Conservation (phyloP, 2,797 vertebrate genomes). For the Betta splendens region DNA sequence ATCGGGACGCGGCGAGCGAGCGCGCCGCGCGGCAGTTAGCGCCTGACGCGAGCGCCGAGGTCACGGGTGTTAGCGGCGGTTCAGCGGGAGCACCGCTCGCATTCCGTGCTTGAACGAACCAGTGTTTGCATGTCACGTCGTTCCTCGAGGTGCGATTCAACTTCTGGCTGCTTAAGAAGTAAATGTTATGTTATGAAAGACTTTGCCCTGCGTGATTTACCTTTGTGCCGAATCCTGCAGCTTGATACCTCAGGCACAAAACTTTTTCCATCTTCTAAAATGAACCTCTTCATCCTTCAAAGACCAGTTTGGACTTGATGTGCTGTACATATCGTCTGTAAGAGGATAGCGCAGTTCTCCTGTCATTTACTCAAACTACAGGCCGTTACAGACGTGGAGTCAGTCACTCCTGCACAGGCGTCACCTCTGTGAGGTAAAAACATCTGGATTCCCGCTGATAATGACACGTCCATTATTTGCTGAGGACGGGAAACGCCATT, state of each 20-base stretch:
- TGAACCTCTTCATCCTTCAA: neutral
- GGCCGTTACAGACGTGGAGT: neutral
- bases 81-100: conserved; percentile 35
- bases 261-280: conserved; percentile 11
- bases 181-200: conserved; percentile 45
- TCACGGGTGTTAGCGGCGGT: conserved; percentile 24
- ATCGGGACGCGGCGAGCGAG: neutral
- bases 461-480: no score
- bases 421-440: no score
- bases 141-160: conserved; percentile 40
- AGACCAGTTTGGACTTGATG: neutral
- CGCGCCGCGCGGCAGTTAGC: neutral
- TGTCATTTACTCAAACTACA: neutral
- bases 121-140: conserved; percentile 53
- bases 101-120: conserved; percentile 54
- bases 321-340: neutral
- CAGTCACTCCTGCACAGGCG: neutral
- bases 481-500: no score
- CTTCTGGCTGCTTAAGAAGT: conserved; percentile 17
- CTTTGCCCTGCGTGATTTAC: conserved; percentile 26
- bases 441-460: no score
- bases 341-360: neutral
- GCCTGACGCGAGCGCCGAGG: neutral
- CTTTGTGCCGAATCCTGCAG: conserved; percentile 23
- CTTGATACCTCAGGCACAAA: conserved; percentile 13